Evolutionary conservation across 2,113 vertebrate genomes (phyloP).

Genomic region (Probosciger aterrimus): DNA sequence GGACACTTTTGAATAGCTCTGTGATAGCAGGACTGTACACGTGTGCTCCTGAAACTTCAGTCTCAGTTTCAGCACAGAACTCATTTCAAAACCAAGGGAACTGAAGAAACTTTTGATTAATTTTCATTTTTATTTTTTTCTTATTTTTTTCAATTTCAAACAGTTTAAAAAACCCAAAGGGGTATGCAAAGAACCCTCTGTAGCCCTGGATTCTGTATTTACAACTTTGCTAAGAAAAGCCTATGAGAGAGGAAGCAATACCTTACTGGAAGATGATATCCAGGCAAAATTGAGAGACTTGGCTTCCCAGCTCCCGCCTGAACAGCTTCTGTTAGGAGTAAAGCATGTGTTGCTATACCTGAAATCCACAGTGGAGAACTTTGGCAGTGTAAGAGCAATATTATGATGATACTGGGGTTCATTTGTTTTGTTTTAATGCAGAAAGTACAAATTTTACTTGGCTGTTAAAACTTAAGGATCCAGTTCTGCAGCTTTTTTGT

Average conservation of each 20-base stretch:
- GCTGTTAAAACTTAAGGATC: background rate
- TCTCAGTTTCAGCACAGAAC: accelerated
- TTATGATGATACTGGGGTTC: background rate
- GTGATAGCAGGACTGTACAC: background rate
- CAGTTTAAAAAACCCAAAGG: conserved; percentile 66
- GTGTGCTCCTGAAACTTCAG: background rate
- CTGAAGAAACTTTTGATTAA: background rate
- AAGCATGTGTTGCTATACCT: conserved; percentile 88
- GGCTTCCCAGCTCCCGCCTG: conserved; percentile 48
- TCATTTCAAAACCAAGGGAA: background rate
- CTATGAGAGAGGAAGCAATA: conserved; percentile 63
- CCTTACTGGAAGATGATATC: conserved; percentile 25
- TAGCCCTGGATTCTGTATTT: conserved; percentile 56
- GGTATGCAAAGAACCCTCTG: background rate
- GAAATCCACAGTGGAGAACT: conserved; percentile 80
- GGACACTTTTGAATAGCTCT: background rate
- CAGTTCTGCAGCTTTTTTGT: background rate
- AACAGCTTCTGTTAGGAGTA: conserved; percentile 67
- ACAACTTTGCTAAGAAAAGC: conserved; percentile 69
- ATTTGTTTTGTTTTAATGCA: background rate
- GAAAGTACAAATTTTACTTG: background rate
- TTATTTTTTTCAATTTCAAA: background rate
- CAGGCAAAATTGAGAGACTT: conserved; percentile 61
- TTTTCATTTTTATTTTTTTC: background rate
- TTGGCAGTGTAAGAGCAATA: conserved; percentile 73